These are phyloP conservation scores for Rafetus swinhoei DNA, from an alignment of 2,113 vertebrate species.

Conservation along the genomic window DNA sequence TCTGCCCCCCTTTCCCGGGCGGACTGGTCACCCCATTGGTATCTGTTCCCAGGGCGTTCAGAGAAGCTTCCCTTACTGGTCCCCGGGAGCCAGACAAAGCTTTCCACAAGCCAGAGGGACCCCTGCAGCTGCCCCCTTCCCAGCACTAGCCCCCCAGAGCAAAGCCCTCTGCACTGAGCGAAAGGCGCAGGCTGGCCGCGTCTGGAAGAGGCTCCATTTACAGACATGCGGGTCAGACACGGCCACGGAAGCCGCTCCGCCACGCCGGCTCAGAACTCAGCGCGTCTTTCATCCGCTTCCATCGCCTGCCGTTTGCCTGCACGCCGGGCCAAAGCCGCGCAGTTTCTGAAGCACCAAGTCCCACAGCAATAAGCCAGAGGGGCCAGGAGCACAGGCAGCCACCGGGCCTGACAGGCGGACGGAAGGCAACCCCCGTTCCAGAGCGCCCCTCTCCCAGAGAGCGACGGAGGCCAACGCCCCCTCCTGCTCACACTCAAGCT, in stretches of 20 bases:
- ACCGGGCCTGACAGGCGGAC: too few relatives aligned
- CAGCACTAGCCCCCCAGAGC: too few relatives aligned
- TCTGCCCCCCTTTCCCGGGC: not conserved
- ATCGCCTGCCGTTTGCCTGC: not conserved
- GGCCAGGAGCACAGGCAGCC: not conserved
- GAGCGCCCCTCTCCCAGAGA: not conserved
- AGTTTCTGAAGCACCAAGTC: too few relatives aligned
- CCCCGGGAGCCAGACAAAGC: too few relatives aligned
- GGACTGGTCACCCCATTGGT: not conserved
- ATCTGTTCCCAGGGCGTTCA: not conserved
- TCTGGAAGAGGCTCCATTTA: too few relatives aligned
- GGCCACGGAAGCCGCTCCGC: too few relatives aligned
- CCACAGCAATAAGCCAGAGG: not conserved
- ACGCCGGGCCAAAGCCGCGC: fast-evolving
- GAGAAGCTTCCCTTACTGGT: too few relatives aligned
- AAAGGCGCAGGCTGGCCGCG: not conserved
- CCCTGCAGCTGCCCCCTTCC: too few relatives aligned
- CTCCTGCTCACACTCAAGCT: not conserved
- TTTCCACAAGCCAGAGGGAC: not conserved
- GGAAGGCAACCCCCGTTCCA: not conserved
- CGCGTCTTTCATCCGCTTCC: not conserved
- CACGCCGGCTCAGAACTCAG: not conserved
- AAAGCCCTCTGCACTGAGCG: not conserved
- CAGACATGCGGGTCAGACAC: too few relatives aligned
- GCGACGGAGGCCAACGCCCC: not conserved